Evolutionary conservation across 2,888 invertebrate genomes (phyloP), one percentile per base, ranked within the genome.

Genomic region (Tubulanus polymorphus): DNA sequence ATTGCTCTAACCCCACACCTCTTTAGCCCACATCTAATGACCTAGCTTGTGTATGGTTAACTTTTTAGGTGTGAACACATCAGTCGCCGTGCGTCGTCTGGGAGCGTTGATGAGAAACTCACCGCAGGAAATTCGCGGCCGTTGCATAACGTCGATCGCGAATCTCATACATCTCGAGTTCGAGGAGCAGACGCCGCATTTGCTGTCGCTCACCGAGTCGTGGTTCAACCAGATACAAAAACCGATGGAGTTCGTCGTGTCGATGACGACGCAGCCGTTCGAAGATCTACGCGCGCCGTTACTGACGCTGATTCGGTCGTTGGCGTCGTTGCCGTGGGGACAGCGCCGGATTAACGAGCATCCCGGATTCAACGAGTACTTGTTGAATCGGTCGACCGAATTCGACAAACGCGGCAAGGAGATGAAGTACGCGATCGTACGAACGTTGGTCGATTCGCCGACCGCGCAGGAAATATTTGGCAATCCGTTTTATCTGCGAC

Each of bases 301-400:
- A 23, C 81, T 90, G 46, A 81, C 82, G 18, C 80, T 91, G 29
- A 76, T 93, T 46, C 83, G 83, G 63, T 83, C 86, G 0, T 72
- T 92, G 18, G 86, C 88, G 23, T 79, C 82, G 56, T 88, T 89
- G 71, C 79, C 81, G 1, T 94, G 93, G 93, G 93, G 91, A 23
- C 87, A 90, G 72, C 84, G 86, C 63, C 82, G 86, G 52, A 85
- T 92, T 32, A 86, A 85, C 62, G 81, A 83, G 62, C 85, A 85
- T 56, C 88, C 90, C 65, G 89, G 89, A 52, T 83, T 90, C 50
- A 73, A 88, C 15, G 92, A 93, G 76, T 91, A 87, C 74, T 80
- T 93, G 6, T 74, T 93, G 32, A 88, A 93, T 73, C 83, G 93
- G 37, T 82, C 83, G 51, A 81, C 84, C 1, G 89, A 89, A 69